Evolutionary conservation across 2,113 vertebrate genomes (phyloP), one percentile per base, ranked within the genome.

Genomic region (Prochilodus magdalenae): DNA sequence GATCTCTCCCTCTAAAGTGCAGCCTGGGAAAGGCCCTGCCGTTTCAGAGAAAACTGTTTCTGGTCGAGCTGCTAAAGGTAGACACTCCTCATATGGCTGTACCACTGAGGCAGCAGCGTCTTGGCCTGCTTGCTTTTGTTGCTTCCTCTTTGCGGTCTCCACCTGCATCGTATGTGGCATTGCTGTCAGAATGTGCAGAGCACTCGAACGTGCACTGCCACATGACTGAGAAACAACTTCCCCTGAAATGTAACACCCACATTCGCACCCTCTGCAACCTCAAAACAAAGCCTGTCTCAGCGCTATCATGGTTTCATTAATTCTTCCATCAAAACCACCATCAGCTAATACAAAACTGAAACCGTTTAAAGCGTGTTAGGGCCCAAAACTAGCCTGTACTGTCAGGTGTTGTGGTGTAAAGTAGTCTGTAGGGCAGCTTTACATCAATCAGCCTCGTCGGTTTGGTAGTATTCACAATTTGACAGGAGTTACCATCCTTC

Each of bases 61-160:
- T 62, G 62, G 77, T 70, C 29, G 24, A 77, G 69, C 53, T 67
- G 30, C 71, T 36, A 24, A 18, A 71, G 53, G 53, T n/a, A 80
- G 29, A 85, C 30, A 51, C 69, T 77, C 71, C 26, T 15, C 26
- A 53, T 47, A 65, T 53, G 40, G 67, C 70, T 36, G 24, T 40
- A 66, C 49, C 70, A 63, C 40, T 51, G 12, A 80, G 18, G 69
- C 73, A 59, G 40, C 63, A 57, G 60, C 24, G 13, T 62, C 51
- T 24, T 55, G 62, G 63, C 36, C 74, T 55, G n/a, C 18, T 22
- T 66, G 49, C 76, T 30, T 55, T 81, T 59, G 55, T 71, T 62
- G 71, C 53, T 82, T 87, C 83, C 80, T 84, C 70, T 40, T 75
- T 85, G 86, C 29, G 83, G 79, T 86, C 15, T 15, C 47, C 75